Evolutionary conservation across 2,113 vertebrate species (phyloP).

Genomic region (Chrysochloris asiatica): DNA sequence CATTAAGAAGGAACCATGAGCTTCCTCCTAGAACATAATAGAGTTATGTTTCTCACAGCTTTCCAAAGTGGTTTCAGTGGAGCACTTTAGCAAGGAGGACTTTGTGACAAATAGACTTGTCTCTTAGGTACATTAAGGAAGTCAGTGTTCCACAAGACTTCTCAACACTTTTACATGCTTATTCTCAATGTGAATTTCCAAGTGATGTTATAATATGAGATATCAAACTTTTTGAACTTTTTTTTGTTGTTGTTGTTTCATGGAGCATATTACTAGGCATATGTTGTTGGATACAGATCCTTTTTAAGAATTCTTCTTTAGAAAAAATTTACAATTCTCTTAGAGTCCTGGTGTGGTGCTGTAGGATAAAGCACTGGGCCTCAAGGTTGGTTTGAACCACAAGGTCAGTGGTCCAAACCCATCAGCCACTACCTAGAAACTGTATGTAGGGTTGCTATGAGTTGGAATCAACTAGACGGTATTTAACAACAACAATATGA

Average conservation of each 20-base stretch:
- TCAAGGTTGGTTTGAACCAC: too few species aligned
- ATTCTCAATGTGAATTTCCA: conserved; percentile 5
- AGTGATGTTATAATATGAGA: background rate
- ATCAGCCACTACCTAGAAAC: too few species aligned
- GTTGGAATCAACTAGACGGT: too few species aligned
- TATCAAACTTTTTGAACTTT: background rate
- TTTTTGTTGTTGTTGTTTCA: background rate
- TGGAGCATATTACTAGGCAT: background rate
- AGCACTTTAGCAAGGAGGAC: background rate
- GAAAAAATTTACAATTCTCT: too few species aligned
- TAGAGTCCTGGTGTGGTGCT: too few species aligned
- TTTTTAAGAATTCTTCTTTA: conserved; percentile 8
- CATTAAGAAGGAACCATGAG: background rate
- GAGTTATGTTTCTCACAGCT: background rate
- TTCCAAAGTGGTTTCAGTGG: background rate
- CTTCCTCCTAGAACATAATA: background rate
- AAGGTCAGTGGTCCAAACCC: too few species aligned
- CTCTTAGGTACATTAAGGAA: background rate
- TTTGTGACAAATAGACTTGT: background rate
- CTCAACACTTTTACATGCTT: too few species aligned
- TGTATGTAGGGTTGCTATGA: too few species aligned
- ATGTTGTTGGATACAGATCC: background rate
- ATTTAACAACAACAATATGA: too few species aligned
- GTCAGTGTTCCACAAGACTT: too few species aligned
- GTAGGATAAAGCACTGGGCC: too few species aligned